phyloP scores from a whole-genome alignment of 2,888 invertebrate species.

The Idaea biselata region DNA sequence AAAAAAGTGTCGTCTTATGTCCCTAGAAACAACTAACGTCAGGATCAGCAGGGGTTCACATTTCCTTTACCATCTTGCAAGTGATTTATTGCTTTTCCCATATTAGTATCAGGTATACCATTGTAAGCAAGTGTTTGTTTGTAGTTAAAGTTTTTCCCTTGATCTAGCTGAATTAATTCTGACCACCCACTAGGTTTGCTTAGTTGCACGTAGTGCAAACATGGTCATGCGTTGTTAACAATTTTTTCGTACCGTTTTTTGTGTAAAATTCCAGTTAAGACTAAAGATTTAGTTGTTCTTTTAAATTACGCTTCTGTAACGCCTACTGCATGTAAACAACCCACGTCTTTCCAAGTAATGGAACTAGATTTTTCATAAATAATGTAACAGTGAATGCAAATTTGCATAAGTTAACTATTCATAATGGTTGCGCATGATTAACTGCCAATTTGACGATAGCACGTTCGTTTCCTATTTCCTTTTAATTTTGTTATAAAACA shows the following conservation, averaged over 20 bases:
- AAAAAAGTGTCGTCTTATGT: background rate
- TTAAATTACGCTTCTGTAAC: background rate
- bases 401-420: constrained; percentile 30
- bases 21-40: background rate
- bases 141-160: background rate
- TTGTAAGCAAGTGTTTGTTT: background rate
- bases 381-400: constrained; percentile 28
- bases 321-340: background rate
- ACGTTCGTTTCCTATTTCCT: constrained; percentile 27
- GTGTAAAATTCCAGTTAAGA: background rate
- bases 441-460: constrained; percentile 24
- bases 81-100: background rate
- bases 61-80: background rate
- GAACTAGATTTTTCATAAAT: constrained; percentile 14
- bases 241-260: background rate
- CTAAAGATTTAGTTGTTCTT: background rate
- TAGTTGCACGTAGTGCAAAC: background rate
- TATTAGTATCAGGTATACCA: background rate
- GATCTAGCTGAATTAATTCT: background rate
- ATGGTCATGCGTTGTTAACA: background rate
- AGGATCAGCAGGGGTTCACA: background rate
- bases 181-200: background rate
- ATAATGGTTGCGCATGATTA: constrained; percentile 30
- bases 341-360: background rate
- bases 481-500: constrained; percentile 16